A percentile compares a stretch with the other conserved stretches of the same genome.
Conservation (phyloP, 2,113 vertebrate species). For the Otocyon megalotis region DNA sequence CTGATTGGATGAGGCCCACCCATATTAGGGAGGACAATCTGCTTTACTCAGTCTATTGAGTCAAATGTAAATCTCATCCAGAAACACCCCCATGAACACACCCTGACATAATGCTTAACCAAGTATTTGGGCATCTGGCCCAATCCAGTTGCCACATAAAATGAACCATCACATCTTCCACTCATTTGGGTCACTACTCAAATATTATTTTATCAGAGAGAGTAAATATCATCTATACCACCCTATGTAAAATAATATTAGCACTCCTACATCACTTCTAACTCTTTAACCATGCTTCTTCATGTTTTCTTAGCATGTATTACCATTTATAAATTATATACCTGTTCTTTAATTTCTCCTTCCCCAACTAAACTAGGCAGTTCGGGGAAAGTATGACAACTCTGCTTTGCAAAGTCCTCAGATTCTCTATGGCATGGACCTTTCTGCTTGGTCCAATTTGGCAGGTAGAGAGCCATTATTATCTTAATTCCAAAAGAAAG, state of each 20-base stretch:
- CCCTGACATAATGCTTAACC: background rate
- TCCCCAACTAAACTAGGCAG: background rate
- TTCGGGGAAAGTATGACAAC: background rate
- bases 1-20: background rate
- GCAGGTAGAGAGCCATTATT: background rate
- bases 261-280: background rate
- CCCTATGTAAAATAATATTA: background rate
- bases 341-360: background rate
- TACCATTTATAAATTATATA: background rate
- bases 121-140: background rate
- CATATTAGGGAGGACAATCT: background rate
- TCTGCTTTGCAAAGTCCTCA: background rate
- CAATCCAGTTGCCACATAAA: background rate
- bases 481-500: background rate
- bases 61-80: background rate
- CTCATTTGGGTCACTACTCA: background rate
- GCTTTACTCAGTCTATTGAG: background rate
- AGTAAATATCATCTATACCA: background rate
- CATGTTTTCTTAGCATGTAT: background rate
- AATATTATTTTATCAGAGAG: background rate
- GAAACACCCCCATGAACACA: background rate
- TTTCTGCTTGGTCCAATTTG: background rate
- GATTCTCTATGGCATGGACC: background rate
- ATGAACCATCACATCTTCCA: background rate
- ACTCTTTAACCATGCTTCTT: background rate